Evolutionary conservation across 2,797 vertebrate species (phyloP), one percentile per base, ranked within the genome.

Genomic region (Pempheris klunzingeri): DNA sequence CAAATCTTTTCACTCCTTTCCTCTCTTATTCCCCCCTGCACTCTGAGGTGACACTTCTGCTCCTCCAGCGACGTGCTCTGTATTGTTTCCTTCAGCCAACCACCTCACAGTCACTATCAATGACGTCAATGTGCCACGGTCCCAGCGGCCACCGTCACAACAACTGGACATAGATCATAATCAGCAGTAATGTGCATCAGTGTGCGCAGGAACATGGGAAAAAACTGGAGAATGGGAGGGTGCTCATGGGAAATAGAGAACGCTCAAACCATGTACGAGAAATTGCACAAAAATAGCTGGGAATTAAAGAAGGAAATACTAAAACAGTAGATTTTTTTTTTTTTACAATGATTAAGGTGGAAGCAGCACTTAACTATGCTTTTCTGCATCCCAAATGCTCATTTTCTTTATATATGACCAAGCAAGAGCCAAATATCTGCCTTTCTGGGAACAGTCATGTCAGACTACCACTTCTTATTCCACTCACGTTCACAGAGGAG

Each of bases 41-140:
- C 78, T 75, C 66, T 38, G 66, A 86, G 69, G 83, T 70, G 80
- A 87, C 78, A 78, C 64, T 68, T 59, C 57, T 17, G 9, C 38
- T 83, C 75, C 71, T 80, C 66, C 67, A 74, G 59, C 62, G 54
- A 88, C 67, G 28, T 53, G 70, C 71, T 73, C 65, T 50, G 74
- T 57, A 84, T 88, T 77, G 74, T 86, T 71, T 80, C 71, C 70
- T 44, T 80, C 79, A 85, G 55, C 82, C 87, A 79, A 82, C 73
- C 80, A 43, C 78, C 77, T 82, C 70, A 66, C 81, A 82, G 74
- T 80, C 69, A 68, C 74, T 36, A 69, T 82, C 55, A 36, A 46
- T 90, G 87, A 92, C 77, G 77, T 89, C 82, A 84, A 65, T n/a
- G 3, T 50, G 79, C 75, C 79, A 68, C 64, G 74, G 41, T 47